These are phyloP conservation scores for Drosophila mercatorum DNA, from an alignment of 2,888 invertebrate genomes.

Conservation along the genomic window DNA sequence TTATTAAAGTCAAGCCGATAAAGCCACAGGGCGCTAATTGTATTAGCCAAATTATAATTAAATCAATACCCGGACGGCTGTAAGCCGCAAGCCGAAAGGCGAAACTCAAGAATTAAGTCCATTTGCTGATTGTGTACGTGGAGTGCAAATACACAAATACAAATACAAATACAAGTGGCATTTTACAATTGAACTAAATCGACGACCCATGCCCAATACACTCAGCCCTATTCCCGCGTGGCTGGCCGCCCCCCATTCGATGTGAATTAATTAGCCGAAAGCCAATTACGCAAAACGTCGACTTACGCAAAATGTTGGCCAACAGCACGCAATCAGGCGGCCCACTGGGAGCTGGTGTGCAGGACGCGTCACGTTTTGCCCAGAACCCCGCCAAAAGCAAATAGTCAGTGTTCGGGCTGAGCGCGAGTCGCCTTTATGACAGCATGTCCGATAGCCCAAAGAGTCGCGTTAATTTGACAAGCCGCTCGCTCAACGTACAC, in stretches of 20 bases:
- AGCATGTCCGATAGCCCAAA: conserved; percentile 27
- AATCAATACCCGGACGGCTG: conserved; percentile 54
- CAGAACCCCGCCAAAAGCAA: conserved; percentile 41
- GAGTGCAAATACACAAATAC: conserved; percentile 17
- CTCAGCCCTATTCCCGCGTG: conserved; percentile 14
- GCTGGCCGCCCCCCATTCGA: conserved; percentile 24
- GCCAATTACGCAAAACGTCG: conserved; percentile 72
- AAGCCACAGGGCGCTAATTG: conserved; percentile 63
- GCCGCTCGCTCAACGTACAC: conserved; percentile 31
- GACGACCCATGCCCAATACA: conserved; percentile 8
- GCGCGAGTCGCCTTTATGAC: conserved; percentile 28
- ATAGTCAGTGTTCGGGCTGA: conserved; percentile 13
- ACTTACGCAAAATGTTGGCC: conserved; percentile 58
- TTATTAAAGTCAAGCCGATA: conserved; percentile 38
- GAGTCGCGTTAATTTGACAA: conserved; percentile 69
- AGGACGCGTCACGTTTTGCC: conserved; percentile 17
- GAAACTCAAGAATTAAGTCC: conserved; percentile 36
- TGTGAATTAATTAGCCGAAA: conserved; percentile 76
- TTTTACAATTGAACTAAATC: conserved; percentile 34
- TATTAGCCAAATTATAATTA: conserved; percentile 65
- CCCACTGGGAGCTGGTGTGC: conserved; percentile 41
- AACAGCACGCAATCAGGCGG: conserved; percentile 53
- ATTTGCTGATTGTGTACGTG: conserved; percentile 60
- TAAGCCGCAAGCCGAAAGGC: neutral
- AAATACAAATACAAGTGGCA: conserved; percentile 26